Evolutionary conservation across 1,140 invertebrate species (phyloP), one percentile per base, ranked within the genome.

Genomic region (Meloidogyne floridensis): DNA sequence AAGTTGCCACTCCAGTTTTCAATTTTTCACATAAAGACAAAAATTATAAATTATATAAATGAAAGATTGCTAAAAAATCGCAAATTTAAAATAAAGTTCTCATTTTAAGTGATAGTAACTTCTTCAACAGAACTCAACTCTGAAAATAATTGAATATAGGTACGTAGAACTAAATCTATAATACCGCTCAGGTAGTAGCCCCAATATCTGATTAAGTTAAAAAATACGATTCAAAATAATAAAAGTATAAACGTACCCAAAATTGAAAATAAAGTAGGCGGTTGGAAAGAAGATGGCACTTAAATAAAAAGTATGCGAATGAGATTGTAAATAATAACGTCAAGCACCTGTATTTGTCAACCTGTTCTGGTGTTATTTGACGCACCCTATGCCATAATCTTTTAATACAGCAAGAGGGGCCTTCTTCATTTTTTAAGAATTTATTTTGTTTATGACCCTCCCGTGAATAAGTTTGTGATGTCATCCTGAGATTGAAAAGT

Each of bases 251-350:
- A 51, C 47, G 56, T 84, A 65, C 72, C 42, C 53, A 47, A 80
- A 32, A 51, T 89, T 89, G 86, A 89, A 89, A 32, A 90, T 75
- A 70, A 89, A 88, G 80, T 89, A 89, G 13, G 89, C 83, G n/a
- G 86, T 88, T n/a, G 88, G 88, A 73, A 89, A 89, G 73, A 88
- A 75, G 32, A 89, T 89, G 59, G 89, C 89, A 77, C 87, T 88
- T 73, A 80, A 87, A 79, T 13, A 79, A 13, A 43, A 76, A 56
- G 32, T 51, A 20, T 75, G 8, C 13, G 47, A 20, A 59, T 42
- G 6, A 53, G 15, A 72, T 42, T 11, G 10, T 11, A 11, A 42
- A 3, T 72, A 72, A 43, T 11, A 18, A 15, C 15, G n/a, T 6
- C 7, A 20, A 74, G 18, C 5, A 75, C 82, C 82, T 84, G 77